Conservation (phyloP, 1,140 invertebrate genomes). For the Zelostemma sp. region DNA sequence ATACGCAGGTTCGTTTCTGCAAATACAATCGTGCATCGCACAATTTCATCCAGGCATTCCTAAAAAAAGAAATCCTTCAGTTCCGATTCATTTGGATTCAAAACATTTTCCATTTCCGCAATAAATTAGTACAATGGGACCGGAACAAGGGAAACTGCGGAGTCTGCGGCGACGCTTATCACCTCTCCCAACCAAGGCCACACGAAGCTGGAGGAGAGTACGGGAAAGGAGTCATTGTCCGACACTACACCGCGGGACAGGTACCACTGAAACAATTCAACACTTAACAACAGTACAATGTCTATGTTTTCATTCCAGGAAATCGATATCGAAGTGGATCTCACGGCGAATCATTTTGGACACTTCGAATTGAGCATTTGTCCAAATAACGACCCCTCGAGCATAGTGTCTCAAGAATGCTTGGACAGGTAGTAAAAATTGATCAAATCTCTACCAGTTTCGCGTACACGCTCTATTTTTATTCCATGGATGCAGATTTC, state of each 20-base stretch:
- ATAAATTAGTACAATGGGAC: constrained; percentile 82
- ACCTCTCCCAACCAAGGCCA: constrained; percentile 78
- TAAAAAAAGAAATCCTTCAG: no score
- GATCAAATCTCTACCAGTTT: neutral
- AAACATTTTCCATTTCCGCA: neutral
- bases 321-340: constrained; percentile 86
- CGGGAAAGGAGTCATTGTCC: constrained; percentile 85
- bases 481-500: constrained; percentile 71
- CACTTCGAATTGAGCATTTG: constrained; percentile 87
- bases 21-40: no score
- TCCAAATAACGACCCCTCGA: constrained; percentile 84
- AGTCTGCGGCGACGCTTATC: constrained; percentile 88
- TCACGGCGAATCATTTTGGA: constrained; percentile 92
- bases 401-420: constrained; percentile 84
- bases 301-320: no score
- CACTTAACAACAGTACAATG: neutral
- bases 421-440: constrained; percentile 79
- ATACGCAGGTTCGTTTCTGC: constrained; percentile 82
- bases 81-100: neutral
- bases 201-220: constrained; percentile 91
- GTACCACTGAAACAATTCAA: constrained; percentile 60
- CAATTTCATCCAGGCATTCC: no score
- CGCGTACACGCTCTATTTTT: neutral
- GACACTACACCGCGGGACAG: constrained; percentile 86
- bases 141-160: constrained; percentile 89